Percentiles rank a stretch among this genome's conserved stretches.
These are phyloP conservation scores for Eurois occulta DNA, from an alignment of 2,888 invertebrate species.

Conservation along the genomic window DNA sequence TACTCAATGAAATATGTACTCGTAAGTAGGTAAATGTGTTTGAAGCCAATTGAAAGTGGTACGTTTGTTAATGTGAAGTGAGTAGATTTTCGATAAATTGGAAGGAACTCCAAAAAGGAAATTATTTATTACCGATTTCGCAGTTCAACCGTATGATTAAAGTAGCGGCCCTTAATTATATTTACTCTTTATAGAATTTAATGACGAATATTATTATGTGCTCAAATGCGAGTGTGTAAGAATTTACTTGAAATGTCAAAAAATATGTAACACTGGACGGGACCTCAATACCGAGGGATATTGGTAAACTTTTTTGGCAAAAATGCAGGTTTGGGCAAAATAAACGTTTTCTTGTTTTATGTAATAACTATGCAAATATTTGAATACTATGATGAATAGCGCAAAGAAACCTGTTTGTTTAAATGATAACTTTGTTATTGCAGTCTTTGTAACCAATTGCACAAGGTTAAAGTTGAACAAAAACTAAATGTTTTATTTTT, in stretches of 20 bases:
- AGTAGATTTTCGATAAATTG: constrained; percentile 36
- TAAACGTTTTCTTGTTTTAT: constrained; percentile 40
- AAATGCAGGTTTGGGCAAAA: constrained; percentile 29
- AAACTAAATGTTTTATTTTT: neutral
- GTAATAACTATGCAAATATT: constrained; percentile 41
- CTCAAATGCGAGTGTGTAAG: constrained; percentile 17
- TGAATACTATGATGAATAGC: constrained; percentile 21
- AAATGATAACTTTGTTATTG: constrained; percentile 41
- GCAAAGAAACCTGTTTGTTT: constrained; percentile 38
- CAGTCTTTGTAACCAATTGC: constrained; percentile 36
- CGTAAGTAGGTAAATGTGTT: constrained; percentile 22
- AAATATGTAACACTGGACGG: constrained; percentile 34
- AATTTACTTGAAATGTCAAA: constrained; percentile 37
- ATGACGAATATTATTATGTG: constrained; percentile 41
- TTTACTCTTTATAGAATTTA: constrained; percentile 62
- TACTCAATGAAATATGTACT: constrained; percentile 32
- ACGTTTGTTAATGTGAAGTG: constrained; percentile 2
- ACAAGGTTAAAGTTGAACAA: constrained; percentile 29
- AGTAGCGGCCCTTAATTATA: constrained; percentile 67
- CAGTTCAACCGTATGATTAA: constrained; percentile 67
- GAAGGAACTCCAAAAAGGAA: constrained; percentile 63
- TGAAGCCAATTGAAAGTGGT: constrained; percentile 11
- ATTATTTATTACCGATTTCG: constrained; percentile 57
- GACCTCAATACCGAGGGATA: constrained; percentile 29
- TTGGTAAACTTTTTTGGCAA: constrained; percentile 23